Evolutionary conservation across 2,113 vertebrate species (phyloP).

Genomic region (Neoarius graeffei): DNA sequence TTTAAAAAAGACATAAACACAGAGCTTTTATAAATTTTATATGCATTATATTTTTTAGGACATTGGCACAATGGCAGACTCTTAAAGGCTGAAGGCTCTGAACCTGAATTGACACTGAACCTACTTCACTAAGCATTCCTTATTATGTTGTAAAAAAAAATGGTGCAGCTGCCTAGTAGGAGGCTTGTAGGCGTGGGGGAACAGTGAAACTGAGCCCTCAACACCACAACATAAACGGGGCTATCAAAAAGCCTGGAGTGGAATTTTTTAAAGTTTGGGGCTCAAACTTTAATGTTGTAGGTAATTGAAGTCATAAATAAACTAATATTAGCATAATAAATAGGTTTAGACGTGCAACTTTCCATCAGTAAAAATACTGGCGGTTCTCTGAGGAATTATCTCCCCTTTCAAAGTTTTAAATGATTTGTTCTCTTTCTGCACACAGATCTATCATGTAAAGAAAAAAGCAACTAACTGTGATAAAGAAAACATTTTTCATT

Average conservation of each 20-base stretch:
- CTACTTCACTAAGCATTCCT: slow-evolving; percentile 16
- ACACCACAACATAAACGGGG: not conserved
- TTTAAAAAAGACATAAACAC: not conserved
- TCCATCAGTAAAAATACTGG: not conserved
- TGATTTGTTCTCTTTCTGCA: not conserved
- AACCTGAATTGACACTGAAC: not conserved
- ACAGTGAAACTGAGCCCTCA: not conserved
- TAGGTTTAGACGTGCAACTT: not conserved
- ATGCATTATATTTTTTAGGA: not conserved
- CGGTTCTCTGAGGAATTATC: not conserved
- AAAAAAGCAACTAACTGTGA: not conserved
- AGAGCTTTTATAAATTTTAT: slow-evolving; percentile 7
- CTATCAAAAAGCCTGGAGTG: not conserved
- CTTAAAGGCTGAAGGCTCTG: not conserved
- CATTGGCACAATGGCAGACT: not conserved
- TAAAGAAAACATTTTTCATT: not conserved
- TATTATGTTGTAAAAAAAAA: slow-evolving; percentile 22
- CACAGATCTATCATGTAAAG: not conserved
- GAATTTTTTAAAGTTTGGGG: not conserved
- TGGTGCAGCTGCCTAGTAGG: slow-evolving; percentile 13
- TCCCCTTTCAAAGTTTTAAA: not conserved
- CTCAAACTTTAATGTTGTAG: not conserved
- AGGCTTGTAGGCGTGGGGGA: not conserved
- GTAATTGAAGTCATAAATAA: slow-evolving; percentile 3
- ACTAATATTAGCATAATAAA: slow-evolving; percentile 2